A percentile compares a stretch with the other conserved stretches of the same genome.
Evolutionary conservation across 2,113 vertebrate species (phyloP).

Genomic region (Falcunculus frontatus): DNA sequence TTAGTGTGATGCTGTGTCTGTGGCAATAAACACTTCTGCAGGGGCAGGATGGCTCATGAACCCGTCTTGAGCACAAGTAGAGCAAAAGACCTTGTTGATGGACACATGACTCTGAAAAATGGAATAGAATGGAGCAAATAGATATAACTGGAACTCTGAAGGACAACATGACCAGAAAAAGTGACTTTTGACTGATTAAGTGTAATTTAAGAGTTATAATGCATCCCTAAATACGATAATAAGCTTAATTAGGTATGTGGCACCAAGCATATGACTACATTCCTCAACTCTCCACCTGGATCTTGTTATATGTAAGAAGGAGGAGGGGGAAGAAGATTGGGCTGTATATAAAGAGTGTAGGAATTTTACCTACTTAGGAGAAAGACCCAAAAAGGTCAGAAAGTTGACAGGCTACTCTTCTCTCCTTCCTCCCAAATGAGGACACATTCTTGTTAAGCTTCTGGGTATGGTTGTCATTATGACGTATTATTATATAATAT

Average conservation of each 20-base stretch:
- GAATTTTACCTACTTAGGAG: background rate
- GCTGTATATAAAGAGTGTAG: background rate
- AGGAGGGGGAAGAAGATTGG: background rate
- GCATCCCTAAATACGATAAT: too few species aligned
- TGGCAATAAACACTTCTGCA: background rate
- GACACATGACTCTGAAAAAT: background rate
- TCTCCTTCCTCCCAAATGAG: background rate
- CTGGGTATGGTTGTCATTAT: background rate
- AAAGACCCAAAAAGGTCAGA: background rate
- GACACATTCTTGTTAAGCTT: background rate
- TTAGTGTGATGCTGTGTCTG: background rate
- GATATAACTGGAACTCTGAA: background rate
- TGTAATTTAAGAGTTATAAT: background rate
- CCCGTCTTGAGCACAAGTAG: background rate
- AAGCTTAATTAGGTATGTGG: background rate
- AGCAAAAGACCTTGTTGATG: background rate
- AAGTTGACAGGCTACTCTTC: fast-evolving
- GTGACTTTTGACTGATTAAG: background rate
- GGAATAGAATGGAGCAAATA: background rate
- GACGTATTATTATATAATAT: background rate
- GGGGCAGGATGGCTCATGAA: background rate
- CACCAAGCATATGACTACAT: fast-evolving
- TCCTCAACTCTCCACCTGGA: background rate
- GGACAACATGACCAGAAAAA: background rate
- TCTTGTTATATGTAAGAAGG: background rate